Evolutionary conservation across 1,140 invertebrate genomes (phyloP), one percentile per base, ranked within the genome.

Genomic region (Scaptomyza pallida): DNA sequence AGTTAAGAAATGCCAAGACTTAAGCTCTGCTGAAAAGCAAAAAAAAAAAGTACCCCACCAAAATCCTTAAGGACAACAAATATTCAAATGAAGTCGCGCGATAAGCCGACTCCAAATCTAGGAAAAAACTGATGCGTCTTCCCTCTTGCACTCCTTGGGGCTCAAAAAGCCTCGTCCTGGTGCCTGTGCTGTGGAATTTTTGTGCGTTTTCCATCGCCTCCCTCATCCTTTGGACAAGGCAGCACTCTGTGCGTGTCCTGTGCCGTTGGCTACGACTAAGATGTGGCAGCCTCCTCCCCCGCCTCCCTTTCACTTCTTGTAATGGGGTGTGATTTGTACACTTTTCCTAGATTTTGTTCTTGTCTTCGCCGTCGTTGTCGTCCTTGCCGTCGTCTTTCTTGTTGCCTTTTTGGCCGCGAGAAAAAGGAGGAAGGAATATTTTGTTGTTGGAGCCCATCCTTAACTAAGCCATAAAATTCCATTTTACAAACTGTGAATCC

Each of bases 401-500:
- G 54, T 50, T 59, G 61, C 61, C 62, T 67, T 72, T 67, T 78
- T 73, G 75, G 70, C 79, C 65, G 63, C 62, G 68, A 8, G 51
- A 10, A 63, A 68, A 71, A 85, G 86, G 68, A 80, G 33, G 23
- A 26, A 26, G 23, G 4, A 26, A 35, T 35, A n/a, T 37, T 86
- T 80, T 44, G n/a, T 45, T 26, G 23, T 5, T 26, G 23, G 23
- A 26, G 48, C 50, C 71, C 51, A 47, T 51, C 47, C 68, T 65
- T 51, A 62, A 73, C 78, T 89, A 89, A 90, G 88, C 82, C 88
- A 90, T 90, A 88, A 90, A 90, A 90, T 88, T 90, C 78, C 82
- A 83, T 90, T 89, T 89, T 90, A 90, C 89, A 90, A 90, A 88
- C 89, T 90, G 89, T 89, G 89, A 90, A 90, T 89, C 89, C 88